Base-by-base conservation (phyloP, 2,797 vertebrate species). In the Antrozous pallidus region DNA sequence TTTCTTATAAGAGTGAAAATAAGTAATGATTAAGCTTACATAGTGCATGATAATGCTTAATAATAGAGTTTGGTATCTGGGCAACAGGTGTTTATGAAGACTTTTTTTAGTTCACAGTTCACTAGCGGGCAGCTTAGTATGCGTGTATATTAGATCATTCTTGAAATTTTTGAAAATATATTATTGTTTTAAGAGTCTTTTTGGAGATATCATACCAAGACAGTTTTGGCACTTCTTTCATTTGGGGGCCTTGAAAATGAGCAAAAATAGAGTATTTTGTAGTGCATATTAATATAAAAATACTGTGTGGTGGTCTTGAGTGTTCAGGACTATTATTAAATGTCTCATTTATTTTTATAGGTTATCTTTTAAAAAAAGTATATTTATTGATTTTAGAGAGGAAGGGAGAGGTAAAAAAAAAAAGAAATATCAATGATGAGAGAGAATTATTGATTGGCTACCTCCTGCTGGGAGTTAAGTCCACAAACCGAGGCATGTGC, bases 201-300 rank as follows among this genome's bases (percentile, higher is more conserved):
- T 92, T 93, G 91, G 49, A 94, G 45, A n/a, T 79, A 77, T 40
- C 20, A 49, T 84, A 89, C 54, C 42, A 89, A 84, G 54, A 56
- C 91, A 69, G 88, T 94, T 90, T n/a, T 95, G 69, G 28, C 65
- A 94, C 40, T 91, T 83, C 33, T 93, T 94, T 96, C 40, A 86
- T 92, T 95, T 92, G 38, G 61, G n/a, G 45, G 45, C 63, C 33
- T 79, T 94, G 86, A 24, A 95, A 49, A 86, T 94, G 79, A 82
- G 11, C 69, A 90, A 84, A 91, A 31, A 42, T 71, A 71, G 54
- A 92, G 31, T 81, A 84, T 93, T 92, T 94, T 87, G 26, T 94
- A 79, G 69, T 88, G 74, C 84, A 49, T 70, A 93, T 88, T 82
- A 85, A 85, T 96, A 36, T 94, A 56, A 95, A 84, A 96, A 84